Evolutionary conservation across 2,888 invertebrate genomes (phyloP).

Genomic region (Julus scandinavius): DNA sequence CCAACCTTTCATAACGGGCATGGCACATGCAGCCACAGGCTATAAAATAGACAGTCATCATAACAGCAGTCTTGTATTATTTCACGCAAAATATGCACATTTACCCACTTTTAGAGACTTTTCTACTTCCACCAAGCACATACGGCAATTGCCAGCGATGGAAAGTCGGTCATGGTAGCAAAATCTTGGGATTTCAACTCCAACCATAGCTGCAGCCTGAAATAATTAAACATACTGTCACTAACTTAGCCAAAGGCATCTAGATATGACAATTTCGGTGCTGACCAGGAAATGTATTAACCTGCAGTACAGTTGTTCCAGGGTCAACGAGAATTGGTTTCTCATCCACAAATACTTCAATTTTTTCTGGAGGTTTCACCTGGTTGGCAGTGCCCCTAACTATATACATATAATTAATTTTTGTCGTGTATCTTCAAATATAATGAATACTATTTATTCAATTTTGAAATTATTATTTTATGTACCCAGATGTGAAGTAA

Average conservation of each 20-base stretch:
- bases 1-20: conserved; percentile 99
- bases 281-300: conserved; percentile 64
- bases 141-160: conserved; percentile 98
- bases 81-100: neutral
- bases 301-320: conserved; percentile 96
- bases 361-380: conserved; percentile 72
- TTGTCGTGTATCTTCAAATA: neutral
- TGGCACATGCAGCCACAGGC: conserved; percentile 98
- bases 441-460: neutral
- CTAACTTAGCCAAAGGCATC: neutral
- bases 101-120: conserved; percentile 84
- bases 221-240: conserved; percentile 59
- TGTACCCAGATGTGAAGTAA: conserved; percentile 48
- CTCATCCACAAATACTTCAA: conserved; percentile 98
- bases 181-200: conserved; percentile 98
- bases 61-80: neutral
- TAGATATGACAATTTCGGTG: neutral
- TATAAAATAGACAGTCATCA: conserved; percentile 62
- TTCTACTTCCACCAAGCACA: conserved; percentile 99
- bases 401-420: neutral
- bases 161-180: conserved; percentile 99
- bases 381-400: conserved; percentile 46
- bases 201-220: conserved; percentile 92
- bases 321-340: conserved; percentile 93
- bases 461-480: neutral